These are phyloP conservation scores for Luperina testacea DNA, from an alignment of 2,888 invertebrate genomes.

Conservation along the genomic window DNA sequence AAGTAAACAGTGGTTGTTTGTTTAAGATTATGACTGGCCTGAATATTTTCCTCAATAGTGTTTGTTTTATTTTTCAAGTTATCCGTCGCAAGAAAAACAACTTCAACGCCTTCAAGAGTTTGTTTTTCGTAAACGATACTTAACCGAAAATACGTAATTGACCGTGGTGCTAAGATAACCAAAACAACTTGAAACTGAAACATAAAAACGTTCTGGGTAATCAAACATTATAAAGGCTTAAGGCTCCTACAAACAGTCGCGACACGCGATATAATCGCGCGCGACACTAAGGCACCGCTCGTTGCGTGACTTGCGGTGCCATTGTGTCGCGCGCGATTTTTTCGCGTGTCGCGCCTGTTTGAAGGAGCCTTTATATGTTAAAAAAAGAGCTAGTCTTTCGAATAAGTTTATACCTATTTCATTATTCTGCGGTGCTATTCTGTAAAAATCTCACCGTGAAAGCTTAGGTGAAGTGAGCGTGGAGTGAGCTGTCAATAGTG, in stretches of 20 bases:
- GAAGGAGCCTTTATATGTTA: no score
- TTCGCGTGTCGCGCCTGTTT: no score
- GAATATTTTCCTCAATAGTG: slow-evolving; percentile 55
- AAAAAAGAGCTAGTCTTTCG: not conserved
- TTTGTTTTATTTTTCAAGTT: slow-evolving; percentile 40
- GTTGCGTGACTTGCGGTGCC: no score
- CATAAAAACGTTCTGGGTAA: slow-evolving; percentile 5
- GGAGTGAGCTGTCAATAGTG: no score
- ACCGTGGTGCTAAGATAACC: slow-evolving; percentile 10
- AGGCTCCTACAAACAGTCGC: no score
- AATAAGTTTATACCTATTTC: not conserved
- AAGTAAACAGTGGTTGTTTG: slow-evolving; percentile 48
- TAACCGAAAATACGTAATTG: slow-evolving; percentile 27
- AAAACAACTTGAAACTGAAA: slow-evolving; percentile 33
- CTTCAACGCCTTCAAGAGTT: slow-evolving; percentile 31
- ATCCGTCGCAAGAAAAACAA: slow-evolving; percentile 44
- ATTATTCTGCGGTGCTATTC: not conserved
- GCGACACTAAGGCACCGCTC: no score
- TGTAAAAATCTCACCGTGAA: no score
- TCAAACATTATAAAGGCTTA: slow-evolving; percentile 17
- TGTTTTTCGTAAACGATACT: slow-evolving; percentile 33
- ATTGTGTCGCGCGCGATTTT: no score
- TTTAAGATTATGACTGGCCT: slow-evolving; percentile 27
- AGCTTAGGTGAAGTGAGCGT: no score
- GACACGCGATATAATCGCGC: no score